A percentile compares a stretch with the other conserved stretches of the same genome.
phyloP scores from a whole-genome alignment of 2,797 vertebrate species.

The Onychomys torridus region DNA sequence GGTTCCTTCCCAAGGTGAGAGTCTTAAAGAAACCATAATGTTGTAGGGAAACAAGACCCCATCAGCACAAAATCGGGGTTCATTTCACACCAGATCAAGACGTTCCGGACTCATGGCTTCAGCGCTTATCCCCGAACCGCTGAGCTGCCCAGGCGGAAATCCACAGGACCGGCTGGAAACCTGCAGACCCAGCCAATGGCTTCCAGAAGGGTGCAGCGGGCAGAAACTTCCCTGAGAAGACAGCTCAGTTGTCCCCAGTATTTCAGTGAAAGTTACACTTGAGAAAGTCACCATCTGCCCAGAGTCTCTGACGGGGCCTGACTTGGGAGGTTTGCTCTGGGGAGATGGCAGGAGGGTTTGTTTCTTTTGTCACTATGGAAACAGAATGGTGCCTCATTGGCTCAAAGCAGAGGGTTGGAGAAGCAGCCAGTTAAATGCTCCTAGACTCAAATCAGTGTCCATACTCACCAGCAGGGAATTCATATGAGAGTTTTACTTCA shows the following conservation, averaged over 20 bases:
- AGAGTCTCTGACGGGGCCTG: neutral
- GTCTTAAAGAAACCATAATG: conserved; percentile 39
- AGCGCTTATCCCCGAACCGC: neutral
- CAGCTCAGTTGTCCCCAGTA: neutral
- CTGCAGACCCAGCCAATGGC: neutral
- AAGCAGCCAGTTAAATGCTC: conserved; percentile 17
- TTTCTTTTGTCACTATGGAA: conserved; percentile 80
- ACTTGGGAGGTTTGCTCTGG: neutral
- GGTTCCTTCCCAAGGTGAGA: conserved; percentile 13
- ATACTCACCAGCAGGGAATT: neutral
- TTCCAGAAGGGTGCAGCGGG: conserved; percentile 6
- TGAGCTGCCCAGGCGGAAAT: conserved; percentile 50
- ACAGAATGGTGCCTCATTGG: conserved; percentile 66
- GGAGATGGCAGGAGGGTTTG: conserved; percentile 36
- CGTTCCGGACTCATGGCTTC: neutral
- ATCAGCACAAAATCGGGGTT: conserved; percentile 38
- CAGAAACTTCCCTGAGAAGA: neutral
- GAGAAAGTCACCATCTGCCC: conserved; percentile 9
- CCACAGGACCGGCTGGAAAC: neutral
- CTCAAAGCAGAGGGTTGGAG: conserved; percentile 18
- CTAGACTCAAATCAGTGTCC: neutral
- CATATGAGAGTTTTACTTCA: neutral
- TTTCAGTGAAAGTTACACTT: neutral
- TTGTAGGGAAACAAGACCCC: conserved; percentile 29
- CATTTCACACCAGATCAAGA: conserved; percentile 45